A percentile compares a stretch with the other conserved stretches of the same genome.
These are phyloP conservation scores for Phylloscopus collybita DNA, from an alignment of 2,797 vertebrate species.

Conservation along the genomic window DNA sequence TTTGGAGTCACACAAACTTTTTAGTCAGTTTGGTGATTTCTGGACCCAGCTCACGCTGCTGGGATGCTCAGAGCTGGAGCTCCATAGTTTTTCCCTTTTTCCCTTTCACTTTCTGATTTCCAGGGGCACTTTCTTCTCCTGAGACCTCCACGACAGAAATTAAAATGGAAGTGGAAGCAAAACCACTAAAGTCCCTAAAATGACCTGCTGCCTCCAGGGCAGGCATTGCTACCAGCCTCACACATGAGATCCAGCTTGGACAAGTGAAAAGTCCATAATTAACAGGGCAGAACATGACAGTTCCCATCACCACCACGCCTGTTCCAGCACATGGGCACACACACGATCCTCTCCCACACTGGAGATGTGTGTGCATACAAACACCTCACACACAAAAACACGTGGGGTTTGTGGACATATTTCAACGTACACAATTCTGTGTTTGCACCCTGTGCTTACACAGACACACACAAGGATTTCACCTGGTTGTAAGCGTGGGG, in stretches of 20 bases:
- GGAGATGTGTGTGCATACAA: accelerated
- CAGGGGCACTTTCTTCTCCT: not conserved
- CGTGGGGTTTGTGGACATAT: accelerated
- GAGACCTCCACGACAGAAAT: not conserved
- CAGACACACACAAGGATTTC: accelerated
- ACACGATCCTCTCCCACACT: accelerated
- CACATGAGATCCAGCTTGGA: accelerated
- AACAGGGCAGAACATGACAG: accelerated
- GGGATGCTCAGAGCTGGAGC: not conserved
- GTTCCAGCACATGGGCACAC: accelerated
- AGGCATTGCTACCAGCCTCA: accelerated
- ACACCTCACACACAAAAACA: accelerated
- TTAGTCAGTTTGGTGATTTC: not conserved
- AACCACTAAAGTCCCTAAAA: not conserved
- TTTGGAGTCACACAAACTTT: not conserved
- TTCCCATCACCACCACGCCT: accelerated
- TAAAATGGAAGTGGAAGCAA: not conserved
- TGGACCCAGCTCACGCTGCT: not conserved
- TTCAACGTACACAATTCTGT: not conserved
- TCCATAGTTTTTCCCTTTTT: not conserved
- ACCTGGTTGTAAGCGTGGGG: not conserved
- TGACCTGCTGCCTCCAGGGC: accelerated
- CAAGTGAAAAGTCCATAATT: not conserved
- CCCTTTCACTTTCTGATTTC: not conserved
- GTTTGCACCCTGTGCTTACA: accelerated